A percentile compares a stretch with the other conserved stretches of the same genome.
Conservation (phyloP, 2,888 invertebrate species). For the Horisme vitalbata region DNA sequence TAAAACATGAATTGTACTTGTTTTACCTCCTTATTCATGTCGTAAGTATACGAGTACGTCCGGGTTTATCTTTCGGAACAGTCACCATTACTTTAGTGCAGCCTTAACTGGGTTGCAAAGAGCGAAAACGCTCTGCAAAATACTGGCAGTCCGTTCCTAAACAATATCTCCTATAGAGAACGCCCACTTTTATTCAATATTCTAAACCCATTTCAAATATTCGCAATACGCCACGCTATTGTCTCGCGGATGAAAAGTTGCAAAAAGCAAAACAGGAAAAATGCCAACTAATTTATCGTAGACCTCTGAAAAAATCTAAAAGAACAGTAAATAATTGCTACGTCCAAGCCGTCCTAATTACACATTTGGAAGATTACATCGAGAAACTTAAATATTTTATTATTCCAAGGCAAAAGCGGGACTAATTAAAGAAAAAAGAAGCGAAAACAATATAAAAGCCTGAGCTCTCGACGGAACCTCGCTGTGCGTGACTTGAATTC, state of each 20-base stretch:
- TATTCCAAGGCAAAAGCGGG: constrained; percentile 44
- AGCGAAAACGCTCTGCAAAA: constrained; percentile 17
- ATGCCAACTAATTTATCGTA: too few relatives aligned
- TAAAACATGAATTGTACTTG: constrained; percentile 8
- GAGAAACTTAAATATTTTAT: constrained; percentile 47
- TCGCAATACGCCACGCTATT: constrained; percentile 4
- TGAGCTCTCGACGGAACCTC: constrained; percentile 46
- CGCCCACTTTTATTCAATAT: constrained; percentile 3
- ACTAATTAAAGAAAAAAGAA: constrained; percentile 60
- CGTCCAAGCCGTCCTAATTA: constrained; percentile 20
- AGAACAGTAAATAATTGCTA: neutral
- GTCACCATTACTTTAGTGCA: constrained; percentile 21
- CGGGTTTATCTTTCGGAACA: constrained; percentile 21
- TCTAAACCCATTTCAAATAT: constrained; percentile 19
- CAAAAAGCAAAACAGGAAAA: too few relatives aligned
- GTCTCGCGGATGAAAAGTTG: neutral
- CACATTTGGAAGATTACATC: constrained; percentile 27
- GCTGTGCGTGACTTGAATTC: constrained; percentile 52
- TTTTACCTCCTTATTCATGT: constrained; percentile 16
- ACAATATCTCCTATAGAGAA: constrained; percentile 4
- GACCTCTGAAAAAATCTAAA: neutral
- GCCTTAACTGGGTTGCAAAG: constrained; percentile 21
- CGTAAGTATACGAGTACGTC: constrained; percentile 6
- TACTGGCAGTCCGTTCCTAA: constrained; percentile 8
- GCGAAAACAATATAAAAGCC: constrained; percentile 55